Evolutionary conservation across 2,888 invertebrate species (phyloP).

Genomic region (Gryllus longicercus): DNA sequence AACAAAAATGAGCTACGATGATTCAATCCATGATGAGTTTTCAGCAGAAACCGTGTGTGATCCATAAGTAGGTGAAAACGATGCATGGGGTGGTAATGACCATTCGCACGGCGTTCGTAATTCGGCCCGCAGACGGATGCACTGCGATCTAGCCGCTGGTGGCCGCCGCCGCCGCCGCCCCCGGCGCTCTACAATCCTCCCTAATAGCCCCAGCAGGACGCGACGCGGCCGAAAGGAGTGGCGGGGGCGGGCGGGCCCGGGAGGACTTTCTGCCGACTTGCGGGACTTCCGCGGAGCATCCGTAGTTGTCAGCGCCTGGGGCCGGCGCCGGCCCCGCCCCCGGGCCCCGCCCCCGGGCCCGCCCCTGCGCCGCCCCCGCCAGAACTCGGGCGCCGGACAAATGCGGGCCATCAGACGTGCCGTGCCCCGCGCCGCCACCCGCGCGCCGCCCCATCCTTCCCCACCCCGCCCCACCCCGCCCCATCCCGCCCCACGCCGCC

Average conservation of each 20-base stretch:
- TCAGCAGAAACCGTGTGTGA: no score
- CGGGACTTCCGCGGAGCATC: background rate
- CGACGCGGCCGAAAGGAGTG: background rate
- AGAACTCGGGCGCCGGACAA: conserved; percentile 17
- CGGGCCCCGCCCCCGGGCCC: background rate
- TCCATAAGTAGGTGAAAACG: no score
- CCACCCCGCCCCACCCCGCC: background rate
- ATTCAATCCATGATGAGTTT: no score
- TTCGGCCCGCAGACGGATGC: no score
- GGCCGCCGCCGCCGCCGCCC: no score
- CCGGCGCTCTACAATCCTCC: no score
- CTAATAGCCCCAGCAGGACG: no score
- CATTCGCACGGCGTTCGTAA: no score
- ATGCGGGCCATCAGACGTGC: conserved; percentile 1
- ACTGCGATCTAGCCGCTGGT: no score
- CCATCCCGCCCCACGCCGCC: background rate
- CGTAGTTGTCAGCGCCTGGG: conserved; percentile 10
- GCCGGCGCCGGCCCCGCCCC: background rate
- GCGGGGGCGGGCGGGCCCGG: background rate
- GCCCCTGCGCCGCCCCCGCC: background rate
- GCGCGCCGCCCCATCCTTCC: background rate
- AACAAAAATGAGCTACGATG: no score
- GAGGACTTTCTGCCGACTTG: background rate
- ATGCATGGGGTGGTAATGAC: no score
- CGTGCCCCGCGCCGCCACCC: background rate